Percentiles rank a stretch among this genome's conserved stretches.
These are phyloP conservation scores for Orcinus orca DNA, from an alignment of 2,113 vertebrate genomes.

Conservation along the genomic window DNA sequence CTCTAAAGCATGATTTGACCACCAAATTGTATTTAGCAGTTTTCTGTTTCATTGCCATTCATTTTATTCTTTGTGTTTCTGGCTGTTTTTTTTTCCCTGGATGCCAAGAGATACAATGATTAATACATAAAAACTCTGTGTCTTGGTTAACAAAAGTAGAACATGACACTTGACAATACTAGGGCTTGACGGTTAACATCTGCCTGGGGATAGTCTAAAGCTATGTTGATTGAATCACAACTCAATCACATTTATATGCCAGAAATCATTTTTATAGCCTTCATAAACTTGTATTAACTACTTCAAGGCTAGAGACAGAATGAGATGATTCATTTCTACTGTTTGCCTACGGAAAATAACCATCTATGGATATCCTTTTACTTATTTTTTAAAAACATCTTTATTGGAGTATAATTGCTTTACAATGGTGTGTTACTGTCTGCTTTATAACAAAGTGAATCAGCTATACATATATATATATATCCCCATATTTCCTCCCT, in stretches of 20 bases:
- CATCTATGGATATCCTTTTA: neutral
- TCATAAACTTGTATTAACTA: neutral
- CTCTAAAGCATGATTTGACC: neutral
- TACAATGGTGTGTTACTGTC: no score
- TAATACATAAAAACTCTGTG: neutral
- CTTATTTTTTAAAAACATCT: no score
- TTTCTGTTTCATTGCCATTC: neutral
- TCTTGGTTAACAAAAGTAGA: neutral
- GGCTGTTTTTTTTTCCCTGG: neutral
- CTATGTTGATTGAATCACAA: neutral
- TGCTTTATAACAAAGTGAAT: no score
- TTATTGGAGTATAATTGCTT: no score
- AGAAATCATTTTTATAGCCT: neutral
- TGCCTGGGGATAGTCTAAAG: neutral
- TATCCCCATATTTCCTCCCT: no score
- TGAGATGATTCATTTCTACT: neutral
- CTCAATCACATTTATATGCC: neutral
- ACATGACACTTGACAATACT: neutral
- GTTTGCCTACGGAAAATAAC: neutral
- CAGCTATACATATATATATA: no score
- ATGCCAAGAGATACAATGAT: neutral
- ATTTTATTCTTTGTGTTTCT: neutral
- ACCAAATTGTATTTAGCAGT: neutral
- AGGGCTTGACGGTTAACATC: neutral
- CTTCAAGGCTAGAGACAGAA: neutral